Evolutionary conservation across 2,797 vertebrate genomes (phyloP).

Genomic region (Lacerta agilis): DNA sequence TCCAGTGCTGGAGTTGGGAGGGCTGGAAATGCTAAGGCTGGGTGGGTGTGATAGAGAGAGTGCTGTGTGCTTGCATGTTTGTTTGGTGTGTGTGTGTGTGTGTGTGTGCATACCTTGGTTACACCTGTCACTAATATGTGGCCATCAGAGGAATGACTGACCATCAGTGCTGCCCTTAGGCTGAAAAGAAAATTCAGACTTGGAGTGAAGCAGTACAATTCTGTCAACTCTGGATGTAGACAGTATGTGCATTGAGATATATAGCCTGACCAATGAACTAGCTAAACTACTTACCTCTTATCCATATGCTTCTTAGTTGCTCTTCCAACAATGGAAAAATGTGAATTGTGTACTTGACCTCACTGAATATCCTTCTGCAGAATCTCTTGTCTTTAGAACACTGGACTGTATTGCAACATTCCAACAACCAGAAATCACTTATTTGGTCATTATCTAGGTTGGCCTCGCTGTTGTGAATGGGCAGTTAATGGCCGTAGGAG

Average conservation of each 20-base stretch:
- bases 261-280: background rate
- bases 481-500: conserved; percentile 98
- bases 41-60: too few species aligned
- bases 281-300: background rate
- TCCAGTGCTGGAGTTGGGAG: too few species aligned
- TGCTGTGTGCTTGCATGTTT: too few species aligned
- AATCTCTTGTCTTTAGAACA: background rate
- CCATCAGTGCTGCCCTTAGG: too few species aligned
- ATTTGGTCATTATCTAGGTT: conserved; percentile 80
- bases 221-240: background rate
- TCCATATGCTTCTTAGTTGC: background rate
- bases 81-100: too few species aligned
- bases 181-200: too few species aligned
- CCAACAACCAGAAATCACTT: conserved; percentile 10
- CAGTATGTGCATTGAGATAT: background rate
- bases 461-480: conserved; percentile 97
- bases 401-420: background rate
- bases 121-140: too few species aligned
- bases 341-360: background rate
- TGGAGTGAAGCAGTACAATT: background rate
- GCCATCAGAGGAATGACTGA: too few species aligned
- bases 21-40: too few species aligned
- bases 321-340: background rate
- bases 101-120: too few species aligned
- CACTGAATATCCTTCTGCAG: background rate